Evolutionary conservation across 2,113 vertebrate genomes (phyloP).

Genomic region (Channa maculata): DNA sequence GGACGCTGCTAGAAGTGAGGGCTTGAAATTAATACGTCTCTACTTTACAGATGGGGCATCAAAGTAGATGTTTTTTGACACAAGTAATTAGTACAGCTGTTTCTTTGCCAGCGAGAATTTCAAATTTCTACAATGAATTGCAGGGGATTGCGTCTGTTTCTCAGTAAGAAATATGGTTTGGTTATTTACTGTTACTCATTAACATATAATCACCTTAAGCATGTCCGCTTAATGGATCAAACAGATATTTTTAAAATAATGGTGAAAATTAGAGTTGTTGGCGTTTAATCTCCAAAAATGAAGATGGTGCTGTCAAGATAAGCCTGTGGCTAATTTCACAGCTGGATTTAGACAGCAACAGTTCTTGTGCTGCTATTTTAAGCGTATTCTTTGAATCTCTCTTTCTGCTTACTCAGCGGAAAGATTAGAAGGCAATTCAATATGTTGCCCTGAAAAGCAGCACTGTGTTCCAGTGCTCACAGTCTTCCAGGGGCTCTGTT

Average conservation of each 20-base stretch:
- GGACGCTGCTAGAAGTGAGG: too few species aligned
- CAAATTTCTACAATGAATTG: too few species aligned
- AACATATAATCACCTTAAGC: not conserved
- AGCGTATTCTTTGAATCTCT: slow-evolving; percentile 20
- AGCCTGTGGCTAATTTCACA: slow-evolving; percentile 14
- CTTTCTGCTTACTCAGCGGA: slow-evolving; percentile 51
- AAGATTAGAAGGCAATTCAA: slow-evolving; percentile 42
- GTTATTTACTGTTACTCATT: not conserved
- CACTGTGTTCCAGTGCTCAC: slow-evolving; percentile 18
- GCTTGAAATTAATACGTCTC: too few species aligned
- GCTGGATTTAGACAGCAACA: slow-evolving; percentile 20
- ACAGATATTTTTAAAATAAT: slow-evolving; percentile 10
- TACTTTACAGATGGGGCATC: too few species aligned
- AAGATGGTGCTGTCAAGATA: not conserved
- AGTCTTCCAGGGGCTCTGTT: slow-evolving; percentile 49
- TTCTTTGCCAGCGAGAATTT: too few species aligned
- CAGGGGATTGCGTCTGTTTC: not conserved
- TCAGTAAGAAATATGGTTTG: not conserved
- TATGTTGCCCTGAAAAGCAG: slow-evolving; percentile 17
- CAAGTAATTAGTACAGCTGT: too few species aligned
- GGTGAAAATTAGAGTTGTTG: not conserved
- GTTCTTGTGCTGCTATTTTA: slow-evolving; percentile 50
- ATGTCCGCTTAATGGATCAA: not conserved
- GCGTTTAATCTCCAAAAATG: not conserved
- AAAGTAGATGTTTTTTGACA: too few species aligned